Conservation (phyloP, 2,888 invertebrate species). For the Alcis repandata region DNA sequence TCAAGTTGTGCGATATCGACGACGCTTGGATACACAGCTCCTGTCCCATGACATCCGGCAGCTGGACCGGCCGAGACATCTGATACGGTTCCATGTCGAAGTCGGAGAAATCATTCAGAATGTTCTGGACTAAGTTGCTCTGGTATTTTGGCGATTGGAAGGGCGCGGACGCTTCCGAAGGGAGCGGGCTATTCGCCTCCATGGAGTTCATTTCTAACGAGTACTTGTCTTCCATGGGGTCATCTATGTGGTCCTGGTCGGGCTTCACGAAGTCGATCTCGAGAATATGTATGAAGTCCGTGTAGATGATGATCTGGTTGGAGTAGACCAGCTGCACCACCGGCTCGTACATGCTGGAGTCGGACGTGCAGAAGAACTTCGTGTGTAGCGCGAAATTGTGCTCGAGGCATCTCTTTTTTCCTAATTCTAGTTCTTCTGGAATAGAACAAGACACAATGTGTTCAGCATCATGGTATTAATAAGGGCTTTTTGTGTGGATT, state of each 20-base stretch:
- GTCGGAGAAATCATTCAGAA: slow-evolving; percentile 88
- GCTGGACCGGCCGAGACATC: slow-evolving; percentile 75
- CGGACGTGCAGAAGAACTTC: slow-evolving; percentile 95
- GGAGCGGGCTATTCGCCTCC: slow-evolving; percentile 71
- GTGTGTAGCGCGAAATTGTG: slow-evolving; percentile 97
- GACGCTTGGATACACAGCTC: slow-evolving; percentile 81
- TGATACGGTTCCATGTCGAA: slow-evolving; percentile 85
- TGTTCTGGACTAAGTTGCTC: slow-evolving; percentile 87
- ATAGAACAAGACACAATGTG: not conserved
- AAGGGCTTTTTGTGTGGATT: no score
- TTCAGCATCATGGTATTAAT: no score
- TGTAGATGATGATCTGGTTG: slow-evolving; percentile 93
- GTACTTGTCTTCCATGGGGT: slow-evolving; percentile 69
- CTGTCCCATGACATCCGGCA: slow-evolving; percentile 81
- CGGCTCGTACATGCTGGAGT: slow-evolving; percentile 92
- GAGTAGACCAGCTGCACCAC: slow-evolving; percentile 90
- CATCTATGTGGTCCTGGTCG: slow-evolving; percentile 69
- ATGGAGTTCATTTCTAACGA: slow-evolving; percentile 69
- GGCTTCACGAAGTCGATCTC: slow-evolving; percentile 86
- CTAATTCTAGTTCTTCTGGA: slow-evolving; percentile 23
- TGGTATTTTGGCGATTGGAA: slow-evolving; percentile 84
- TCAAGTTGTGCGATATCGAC: slow-evolving; percentile 78
- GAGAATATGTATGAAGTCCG: slow-evolving; percentile 94
- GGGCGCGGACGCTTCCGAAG: slow-evolving; percentile 74
- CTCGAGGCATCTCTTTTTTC: slow-evolving; percentile 91